These are phyloP conservation scores for Acanthosepion lycidas DNA, from an alignment of 2,888 invertebrate genomes.

Conservation along the genomic window DNA sequence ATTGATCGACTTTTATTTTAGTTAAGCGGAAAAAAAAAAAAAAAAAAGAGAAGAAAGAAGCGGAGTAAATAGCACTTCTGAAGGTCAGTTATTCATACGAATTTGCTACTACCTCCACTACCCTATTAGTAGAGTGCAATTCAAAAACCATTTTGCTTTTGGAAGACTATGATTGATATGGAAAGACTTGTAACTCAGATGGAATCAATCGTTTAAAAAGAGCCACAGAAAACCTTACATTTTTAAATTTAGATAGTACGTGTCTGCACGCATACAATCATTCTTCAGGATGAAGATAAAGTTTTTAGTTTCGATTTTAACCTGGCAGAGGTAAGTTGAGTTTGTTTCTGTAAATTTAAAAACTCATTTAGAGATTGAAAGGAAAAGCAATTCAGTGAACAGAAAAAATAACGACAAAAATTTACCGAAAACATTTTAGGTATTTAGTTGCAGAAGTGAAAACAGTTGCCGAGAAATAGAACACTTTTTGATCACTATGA, in stretches of 20 bases:
- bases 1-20: neutral
- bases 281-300: neutral
- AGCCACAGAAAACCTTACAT: neutral
- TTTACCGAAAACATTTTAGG: neutral
- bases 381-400: neutral
- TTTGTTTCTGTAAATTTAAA: neutral
- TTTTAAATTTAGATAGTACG: neutral
- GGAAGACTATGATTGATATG: neutral
- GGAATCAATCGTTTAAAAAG: neutral
- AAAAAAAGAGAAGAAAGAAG: neutral
- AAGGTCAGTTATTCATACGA: neutral
- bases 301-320: neutral
- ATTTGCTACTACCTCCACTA: neutral
- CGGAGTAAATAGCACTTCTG: neutral
- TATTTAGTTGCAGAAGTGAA: no score
- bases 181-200: neutral
- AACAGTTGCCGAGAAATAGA: no score
- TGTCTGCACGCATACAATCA: accelerated
- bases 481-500: no score
- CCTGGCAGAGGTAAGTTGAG: neutral
- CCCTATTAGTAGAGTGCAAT: neutral
- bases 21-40: neutral
- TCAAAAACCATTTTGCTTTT: neutral
- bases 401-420: neutral
- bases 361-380: neutral